Percentiles rank a stretch among this genome's conserved stretches.
Conservation (phyloP, 2,888 invertebrate genomes). For the Drosophila setosimentum region DNA sequence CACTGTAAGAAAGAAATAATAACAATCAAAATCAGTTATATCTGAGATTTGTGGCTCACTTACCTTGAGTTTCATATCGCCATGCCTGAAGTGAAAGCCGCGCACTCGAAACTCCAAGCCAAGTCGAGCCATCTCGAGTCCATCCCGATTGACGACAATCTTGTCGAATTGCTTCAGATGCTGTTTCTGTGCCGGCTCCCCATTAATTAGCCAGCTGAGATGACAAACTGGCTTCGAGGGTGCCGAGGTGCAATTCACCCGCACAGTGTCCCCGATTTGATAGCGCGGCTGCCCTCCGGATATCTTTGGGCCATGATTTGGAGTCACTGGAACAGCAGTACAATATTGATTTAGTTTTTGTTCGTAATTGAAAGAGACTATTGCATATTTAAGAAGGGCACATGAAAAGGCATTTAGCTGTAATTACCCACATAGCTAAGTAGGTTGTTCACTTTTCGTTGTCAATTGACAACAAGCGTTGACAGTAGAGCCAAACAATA, state of each 20-base stretch:
- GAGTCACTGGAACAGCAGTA: conserved; percentile 88
- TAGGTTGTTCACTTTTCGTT: neutral
- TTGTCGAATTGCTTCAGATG: conserved; percentile 86
- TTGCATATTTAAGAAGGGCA: conserved; percentile 38
- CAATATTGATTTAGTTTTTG: neutral
- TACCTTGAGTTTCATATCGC: conserved; percentile 94
- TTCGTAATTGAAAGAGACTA: neutral
- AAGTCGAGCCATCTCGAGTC: conserved; percentile 90
- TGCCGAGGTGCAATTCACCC: conserved; percentile 94
- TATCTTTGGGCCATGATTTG: conserved; percentile 92
- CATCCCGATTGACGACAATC: conserved; percentile 87
- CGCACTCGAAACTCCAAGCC: conserved; percentile 93
- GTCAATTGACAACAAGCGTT: neutral
- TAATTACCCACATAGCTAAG: conserved; percentile 46
- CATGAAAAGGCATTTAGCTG: conserved; percentile 47
- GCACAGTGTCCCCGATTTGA: conserved; percentile 92
- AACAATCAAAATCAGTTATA: neutral
- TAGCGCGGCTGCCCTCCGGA: conserved; percentile 92
- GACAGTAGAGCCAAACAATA: neutral
- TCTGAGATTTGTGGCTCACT: conserved; percentile 22
- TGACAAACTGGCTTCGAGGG: conserved; percentile 93
- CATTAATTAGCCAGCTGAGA: conserved; percentile 94
- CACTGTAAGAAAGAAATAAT: conserved; percentile 86
- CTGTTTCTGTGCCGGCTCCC: conserved; percentile 89
- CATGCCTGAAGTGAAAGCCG: conserved; percentile 91